Evolutionary conservation across 2,113 vertebrate genomes (phyloP), one percentile per base, ranked within the genome.

Genomic region (Sturnira hondurensis): DNA sequence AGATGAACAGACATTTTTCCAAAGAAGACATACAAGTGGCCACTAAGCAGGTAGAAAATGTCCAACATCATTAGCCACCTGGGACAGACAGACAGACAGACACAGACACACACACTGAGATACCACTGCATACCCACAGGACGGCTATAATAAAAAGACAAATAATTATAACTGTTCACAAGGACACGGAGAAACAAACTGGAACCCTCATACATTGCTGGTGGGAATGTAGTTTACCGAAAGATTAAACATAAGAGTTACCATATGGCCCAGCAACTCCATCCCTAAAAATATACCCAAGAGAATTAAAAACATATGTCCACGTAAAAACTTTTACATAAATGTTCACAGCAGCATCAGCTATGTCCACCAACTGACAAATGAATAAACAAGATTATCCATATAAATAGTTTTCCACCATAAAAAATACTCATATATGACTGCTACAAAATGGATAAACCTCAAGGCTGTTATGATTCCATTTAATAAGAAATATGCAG

Each of bases 151-250:
- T 65, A 78, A 86, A 61, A 71, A 45, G 56, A 86, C 10, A 82
- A 68, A 56, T 4, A 68, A 22, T 41, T 89, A 43, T 8, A 80
- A 85, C 33, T 78, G 15, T 77, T 70, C 77, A 38, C 13, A 95
- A 89, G n/a, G 28, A 86, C 61, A 14, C 17, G 52, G 74, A 87
- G 52, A 94, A 94, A 91, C 58, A 86, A 96, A 91, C 33, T 74
- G 19, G 67, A 87, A 67, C 10, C 26, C 76, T 87, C 50, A 80
- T 19, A 77, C 16, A 86, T 56, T 82, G 41, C 47, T 87, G 36
- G 41, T 47, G 24, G 56, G 20, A 76, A 76, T 52, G 22, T 61
- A 68, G 68, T 94, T 84, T 61, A 76, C 68, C 11, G 52, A 63
- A 88, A 84, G 61, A 24, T 77, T 54, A 89, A 89, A 85, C 36